Evolutionary conservation across 2,113 vertebrate genomes (phyloP).

Genomic region (Ardeotis arabs): DNA sequence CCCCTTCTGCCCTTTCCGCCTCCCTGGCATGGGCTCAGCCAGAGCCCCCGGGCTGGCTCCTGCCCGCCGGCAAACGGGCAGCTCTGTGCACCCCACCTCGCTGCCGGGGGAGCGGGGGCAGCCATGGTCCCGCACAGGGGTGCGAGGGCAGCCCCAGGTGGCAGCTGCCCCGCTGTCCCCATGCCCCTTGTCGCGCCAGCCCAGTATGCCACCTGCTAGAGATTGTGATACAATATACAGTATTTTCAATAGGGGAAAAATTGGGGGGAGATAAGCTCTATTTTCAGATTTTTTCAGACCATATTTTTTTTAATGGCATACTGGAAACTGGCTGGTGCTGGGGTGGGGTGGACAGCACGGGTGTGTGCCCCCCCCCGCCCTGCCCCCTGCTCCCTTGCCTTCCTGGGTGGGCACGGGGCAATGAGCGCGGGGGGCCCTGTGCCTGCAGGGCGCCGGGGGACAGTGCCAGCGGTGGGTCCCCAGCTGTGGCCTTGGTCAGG

Average conservation of each 20-base stretch:
- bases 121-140: not conserved
- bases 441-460: not conserved
- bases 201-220: not conserved
- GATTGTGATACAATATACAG: constrained; percentile 43
- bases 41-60: no score
- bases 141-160: not conserved
- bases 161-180: not conserved
- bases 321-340: not conserved
- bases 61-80: not conserved
- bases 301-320: constrained; percentile 31
- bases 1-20: not conserved
- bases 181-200: accelerated
- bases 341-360: not conserved
- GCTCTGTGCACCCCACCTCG: not conserved
- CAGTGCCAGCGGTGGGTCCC: not conserved
- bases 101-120: accelerated
- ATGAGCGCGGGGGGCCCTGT: accelerated
- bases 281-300: constrained; percentile 63
- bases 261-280: constrained; percentile 13
- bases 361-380: accelerated
- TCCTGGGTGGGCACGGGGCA: accelerated
- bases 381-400: not conserved
- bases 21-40: not conserved
- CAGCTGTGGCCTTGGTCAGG: not conserved
- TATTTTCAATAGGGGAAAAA: constrained; percentile 55